Conservation (phyloP, 1,140 invertebrate species). For the Aleiodes sp. region DNA sequence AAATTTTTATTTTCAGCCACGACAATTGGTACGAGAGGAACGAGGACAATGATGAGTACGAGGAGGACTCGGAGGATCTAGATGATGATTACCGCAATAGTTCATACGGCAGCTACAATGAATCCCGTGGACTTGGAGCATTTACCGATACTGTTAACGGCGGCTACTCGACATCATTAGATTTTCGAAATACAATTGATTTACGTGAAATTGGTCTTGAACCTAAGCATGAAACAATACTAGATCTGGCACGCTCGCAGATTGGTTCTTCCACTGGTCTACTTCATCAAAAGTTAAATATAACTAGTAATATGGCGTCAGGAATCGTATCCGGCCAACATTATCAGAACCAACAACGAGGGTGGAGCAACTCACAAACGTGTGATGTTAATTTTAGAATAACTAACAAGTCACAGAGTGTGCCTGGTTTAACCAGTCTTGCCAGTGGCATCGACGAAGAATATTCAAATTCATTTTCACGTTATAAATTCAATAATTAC, state of each 20-base stretch:
- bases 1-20: not conserved
- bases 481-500: constrained; percentile 27
- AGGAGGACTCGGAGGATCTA: constrained; percentile 49
- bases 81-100: constrained; percentile 49
- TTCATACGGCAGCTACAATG: constrained; percentile 41
- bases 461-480: constrained; percentile 27
- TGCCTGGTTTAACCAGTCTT: constrained; percentile 57
- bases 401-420: constrained; percentile 63
- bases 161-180: constrained; percentile 53
- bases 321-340: constrained; percentile 25
- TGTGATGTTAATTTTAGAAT: constrained; percentile 65
- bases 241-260: constrained; percentile 48
- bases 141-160: constrained; percentile 45
- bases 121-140: constrained; percentile 9
- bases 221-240: constrained; percentile 52
- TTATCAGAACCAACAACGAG: constrained; percentile 49
- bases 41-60: constrained; percentile 44
- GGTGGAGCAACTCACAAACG: constrained; percentile 52
- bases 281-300: constrained; percentile 57
- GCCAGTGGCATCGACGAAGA: constrained; percentile 53
- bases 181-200: constrained; percentile 61
- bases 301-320: constrained; percentile 43
- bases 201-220: constrained; percentile 62
- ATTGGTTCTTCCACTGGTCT: constrained; percentile 43
- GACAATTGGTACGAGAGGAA: constrained; percentile 13